Percentiles rank a stretch among this genome's conserved stretches.
Conservation (phyloP, 2,888 invertebrate genomes). For the Eueremaeus valkanovi region DNA sequence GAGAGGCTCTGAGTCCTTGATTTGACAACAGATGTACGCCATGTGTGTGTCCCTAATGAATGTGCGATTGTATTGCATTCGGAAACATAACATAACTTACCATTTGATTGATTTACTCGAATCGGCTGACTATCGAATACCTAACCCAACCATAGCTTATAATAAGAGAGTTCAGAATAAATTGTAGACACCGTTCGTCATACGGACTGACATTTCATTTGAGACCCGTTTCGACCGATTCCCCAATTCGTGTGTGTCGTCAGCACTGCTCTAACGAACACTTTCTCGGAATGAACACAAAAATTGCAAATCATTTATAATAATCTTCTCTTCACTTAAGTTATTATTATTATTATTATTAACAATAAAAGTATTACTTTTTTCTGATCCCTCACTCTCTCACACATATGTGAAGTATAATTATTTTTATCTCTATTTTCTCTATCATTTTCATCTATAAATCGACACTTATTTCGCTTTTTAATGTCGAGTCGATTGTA, state of each 20-base stretch:
- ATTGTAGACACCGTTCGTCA: too few species aligned
- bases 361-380: not conserved
- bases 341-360: not conserved
- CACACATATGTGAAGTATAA: too few species aligned
- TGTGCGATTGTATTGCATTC: constrained; percentile 34
- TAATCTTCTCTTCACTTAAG: not conserved
- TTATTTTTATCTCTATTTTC: too few species aligned
- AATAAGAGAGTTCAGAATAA: not conserved
- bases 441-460: too few species aligned
- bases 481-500: too few species aligned
- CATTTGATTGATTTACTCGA: constrained; percentile 30
- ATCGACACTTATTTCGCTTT: too few species aligned
- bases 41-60: constrained; percentile 36
- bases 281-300: not conserved
- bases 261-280: not conserved
- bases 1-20: constrained; percentile 20
- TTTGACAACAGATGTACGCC: constrained; percentile 34
- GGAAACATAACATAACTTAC: constrained; percentile 31
- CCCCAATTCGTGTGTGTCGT: not conserved
- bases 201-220: constrained; percentile 8
- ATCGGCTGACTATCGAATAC: constrained; percentile 5
- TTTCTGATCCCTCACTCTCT: not conserved
- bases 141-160: constrained; percentile 3
- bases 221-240: not conserved
- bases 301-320: not conserved